These are phyloP conservation scores for Stigmatopora argus DNA, from an alignment of 2,113 vertebrate genomes.

Conservation along the genomic window DNA sequence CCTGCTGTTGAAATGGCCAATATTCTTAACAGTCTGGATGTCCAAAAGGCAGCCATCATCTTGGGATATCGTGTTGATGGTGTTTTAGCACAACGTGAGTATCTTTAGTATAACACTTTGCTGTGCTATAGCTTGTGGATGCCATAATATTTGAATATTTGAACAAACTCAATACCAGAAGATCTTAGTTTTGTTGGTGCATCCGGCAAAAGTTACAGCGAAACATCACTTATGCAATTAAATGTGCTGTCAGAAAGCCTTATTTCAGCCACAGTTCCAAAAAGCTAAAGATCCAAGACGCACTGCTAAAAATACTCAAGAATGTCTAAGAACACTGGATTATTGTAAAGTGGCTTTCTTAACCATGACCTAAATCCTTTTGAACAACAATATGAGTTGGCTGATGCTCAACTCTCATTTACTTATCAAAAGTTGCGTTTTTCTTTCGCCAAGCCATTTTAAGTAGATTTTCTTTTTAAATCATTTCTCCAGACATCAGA, in stretches of 20 bases:
- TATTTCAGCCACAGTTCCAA: not conserved
- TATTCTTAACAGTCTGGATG: constrained; percentile 84
- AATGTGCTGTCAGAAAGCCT: not conserved
- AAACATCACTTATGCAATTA: not conserved
- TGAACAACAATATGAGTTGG: not conserved
- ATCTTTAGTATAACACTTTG: not conserved
- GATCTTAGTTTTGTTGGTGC: not conserved
- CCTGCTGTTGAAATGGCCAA: constrained; percentile 77
- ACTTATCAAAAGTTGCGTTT: not conserved
- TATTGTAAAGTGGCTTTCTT: not conserved
- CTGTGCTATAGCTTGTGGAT: not conserved
- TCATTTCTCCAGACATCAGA: not conserved
- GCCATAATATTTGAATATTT: no score
- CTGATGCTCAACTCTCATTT: not conserved
- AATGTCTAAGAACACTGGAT: not conserved
- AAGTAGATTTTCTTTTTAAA: not conserved
- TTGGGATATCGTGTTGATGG: constrained; percentile 92
- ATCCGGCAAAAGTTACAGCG: not conserved
- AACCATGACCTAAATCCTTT: not conserved
- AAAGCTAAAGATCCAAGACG: not conserved
- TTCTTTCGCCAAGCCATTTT: not conserved
- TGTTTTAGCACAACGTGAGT: constrained; percentile 88
- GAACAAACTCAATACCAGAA: no score
- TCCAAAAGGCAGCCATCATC: constrained; percentile 91
- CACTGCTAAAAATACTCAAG: not conserved